Evolutionary conservation across 2,113 vertebrate species (phyloP), one percentile per base, ranked within the genome.

Genomic region (Glareola pratincola): DNA sequence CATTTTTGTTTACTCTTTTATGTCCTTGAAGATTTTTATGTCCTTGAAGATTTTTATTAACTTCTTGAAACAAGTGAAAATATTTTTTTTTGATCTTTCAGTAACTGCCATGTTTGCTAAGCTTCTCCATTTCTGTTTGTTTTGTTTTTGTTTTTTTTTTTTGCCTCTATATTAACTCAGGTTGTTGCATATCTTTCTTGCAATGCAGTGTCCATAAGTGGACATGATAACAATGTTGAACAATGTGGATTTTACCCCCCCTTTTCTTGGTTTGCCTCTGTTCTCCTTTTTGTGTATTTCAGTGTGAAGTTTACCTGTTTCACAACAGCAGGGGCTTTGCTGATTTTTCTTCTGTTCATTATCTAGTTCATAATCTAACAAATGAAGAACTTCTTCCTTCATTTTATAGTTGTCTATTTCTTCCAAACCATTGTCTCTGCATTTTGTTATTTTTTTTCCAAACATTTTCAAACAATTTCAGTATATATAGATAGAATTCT

Each of bases 211-310:
- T 4, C 14, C 10, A 43, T 22, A 73, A 60, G 2, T 10, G 17
- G 11, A 16, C 4, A 37, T 41, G 6, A 30, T 56, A 81, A 77
- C 12, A 36, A 6, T 22, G 19, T 36, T 50, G 24, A 80, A 73
- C 7, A 47, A 48, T 10, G 18, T 15, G 6, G 1, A 0, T 7
- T 59, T 72, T 27, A 59, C 8, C 9, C 21, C 20, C 79, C 3
- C 4, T 47, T 84, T 47, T 60, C 29, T 50, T 84, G 2, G 1
- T 71, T 79, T 67, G 2, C 6, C 37, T 53, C 39, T 37, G 0
- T 45, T 83, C 4, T 30, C 26, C 6, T 7, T 85, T 64, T 47
- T 56, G 5, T 34, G 22, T 32, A 29, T 14, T 60, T 18, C 9
- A 36, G 30, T 14, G 3, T 41, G 34, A 80, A 30, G 16, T 57